Evolutionary conservation across 2,113 vertebrate genomes (phyloP), one percentile per base, ranked within the genome.

Genomic region (Mixornis gularis): DNA sequence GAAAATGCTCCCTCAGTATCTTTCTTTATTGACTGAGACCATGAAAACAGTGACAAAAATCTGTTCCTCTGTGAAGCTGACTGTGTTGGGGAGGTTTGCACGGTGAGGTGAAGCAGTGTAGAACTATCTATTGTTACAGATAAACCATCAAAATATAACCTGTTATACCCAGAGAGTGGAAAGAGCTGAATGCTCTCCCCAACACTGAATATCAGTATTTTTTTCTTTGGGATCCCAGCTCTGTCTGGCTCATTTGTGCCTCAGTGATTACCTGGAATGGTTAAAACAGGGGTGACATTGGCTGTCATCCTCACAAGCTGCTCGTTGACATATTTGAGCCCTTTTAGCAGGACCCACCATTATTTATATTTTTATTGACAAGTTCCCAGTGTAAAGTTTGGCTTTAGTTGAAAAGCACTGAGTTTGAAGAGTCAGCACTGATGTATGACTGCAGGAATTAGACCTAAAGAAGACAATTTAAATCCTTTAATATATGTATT

Each of bases 81-180:
- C 4, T 17, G 1, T 53, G 11, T 40, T 84, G 18, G 34, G 30
- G 56, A 70, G 55, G 20, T 41, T 78, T 84, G 51, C 60, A n/a
- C 51, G 66, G 29, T 12, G 62, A 44, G 2, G 0, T 1, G 34
- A 56, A 88, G 21, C 34, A 38, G 14, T 0, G 0, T 24, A 32
- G 70, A 86, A 14, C 18, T 17, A 14, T 21, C 49, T 38, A 13
- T 3, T 14, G 25, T 29, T 29, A 29, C 4, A 62, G 59, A 40
- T 27, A 56, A 32, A 63, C 14, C 4, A 2, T 24, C 3, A 1
- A 4, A 46, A 29, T 21, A 8, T 3, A 48, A 68, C 36, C 65
- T 70, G 10, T 34, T 24, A 62, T 36, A 48, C 17, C 18, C 77
- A 44, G 53, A 30, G 48, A 26, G 13, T 4, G 10, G 32, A 16